Base-by-base conservation (phyloP, 1,140 invertebrate genomes). In the Drosophila pectinifera region DNA sequence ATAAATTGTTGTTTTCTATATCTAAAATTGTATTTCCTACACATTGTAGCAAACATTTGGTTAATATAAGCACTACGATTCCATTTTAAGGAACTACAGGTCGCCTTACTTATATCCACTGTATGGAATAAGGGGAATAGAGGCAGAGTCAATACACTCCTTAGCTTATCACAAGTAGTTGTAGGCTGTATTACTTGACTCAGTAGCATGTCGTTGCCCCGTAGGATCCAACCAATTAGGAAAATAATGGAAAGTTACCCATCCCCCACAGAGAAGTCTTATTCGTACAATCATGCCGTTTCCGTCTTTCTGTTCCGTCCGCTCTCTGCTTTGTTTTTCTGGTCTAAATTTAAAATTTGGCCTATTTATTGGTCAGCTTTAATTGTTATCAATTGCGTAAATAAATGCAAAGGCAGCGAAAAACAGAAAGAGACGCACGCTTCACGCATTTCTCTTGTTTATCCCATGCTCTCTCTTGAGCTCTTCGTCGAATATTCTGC, bases 331-430 rank as follows among this genome's bases (percentile, higher is more conserved):
- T 24, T 41, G 39, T 62, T 55, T 72, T 57, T 76, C 41, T 70
- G 57, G 64, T 89, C 84, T 89, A 89, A 84, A 89, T 89, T 73
- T 89, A 89, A 68, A 78, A 80, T 89, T 83, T 89, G 84, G 77
- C 84, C 84, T 80, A 89, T 78, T 89, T 79, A 64, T 59, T 89
- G 63, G 45, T 67, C 51, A 24, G 49, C 68, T 81, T 79, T 65
- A 51, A 68, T 74, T 89, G 77, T 88, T 89, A 89, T 89, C 84
- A 89, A 80, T 89, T 89, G 82, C 80, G 84, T 89, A 84, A 89
- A 89, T 74, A 38, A 74, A 67, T 48, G 64, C 56, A 46, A 69
- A 65, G 59, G 39, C 58, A 79, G 28, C 49, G 13, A 51, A 31
- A 31, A 31, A 62, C 43, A 74, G 70, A 64, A 24, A 70, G 43